Evolutionary conservation across 2,888 invertebrate genomes (phyloP), one percentile per base, ranked within the genome.

Genomic region (Caenorhabditis sinica): DNA sequence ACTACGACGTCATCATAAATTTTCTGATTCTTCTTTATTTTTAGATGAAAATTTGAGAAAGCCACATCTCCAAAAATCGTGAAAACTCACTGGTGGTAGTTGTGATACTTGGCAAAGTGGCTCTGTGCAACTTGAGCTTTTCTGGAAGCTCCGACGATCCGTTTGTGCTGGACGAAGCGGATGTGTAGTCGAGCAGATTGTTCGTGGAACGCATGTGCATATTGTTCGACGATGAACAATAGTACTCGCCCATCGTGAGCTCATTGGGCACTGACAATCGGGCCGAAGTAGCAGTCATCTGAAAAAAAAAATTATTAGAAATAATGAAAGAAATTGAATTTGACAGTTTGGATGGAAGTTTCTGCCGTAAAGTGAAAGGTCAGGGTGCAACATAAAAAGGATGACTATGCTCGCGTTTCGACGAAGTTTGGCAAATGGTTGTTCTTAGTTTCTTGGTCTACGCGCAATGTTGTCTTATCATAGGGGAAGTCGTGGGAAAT

Each of bases 61-160:
- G n/a, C n/a, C n/a, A n/a, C n/a, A n/a, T n/a, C n/a, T n/a, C n/a
- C n/a, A n/a, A n/a, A n/a, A n/a, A n/a, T n/a, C n/a, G n/a, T n/a
- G n/a, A 36, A 51, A 51, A 76, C 85, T 80, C 23, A 86, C 85
- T 86, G 17, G 76, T 71, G 5, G 85, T 85, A 30, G 85, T 85
- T 0, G 85, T 86, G 75, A 86, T 86, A 23, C 82, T 82, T 40
- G 85, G 85, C n/a, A 86, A 66, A 8, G 85, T 86, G n/a, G 75
- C 85, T n/a, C 85, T 79, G 40, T 86, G 82, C 28, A 63, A 69
- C 17, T 80, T 74, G 23, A 80, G 53, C 33, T 80, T 61, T 28
- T 71, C 83, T 15, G 79, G 74, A 8, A 28, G 36, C 4, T 51
- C 66, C 3, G 77, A 68, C 36, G 82, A 82, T 28, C 74, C 82